Conservation (phyloP, 2,113 vertebrate genomes). For the Onychorhynchus coronatus region DNA sequence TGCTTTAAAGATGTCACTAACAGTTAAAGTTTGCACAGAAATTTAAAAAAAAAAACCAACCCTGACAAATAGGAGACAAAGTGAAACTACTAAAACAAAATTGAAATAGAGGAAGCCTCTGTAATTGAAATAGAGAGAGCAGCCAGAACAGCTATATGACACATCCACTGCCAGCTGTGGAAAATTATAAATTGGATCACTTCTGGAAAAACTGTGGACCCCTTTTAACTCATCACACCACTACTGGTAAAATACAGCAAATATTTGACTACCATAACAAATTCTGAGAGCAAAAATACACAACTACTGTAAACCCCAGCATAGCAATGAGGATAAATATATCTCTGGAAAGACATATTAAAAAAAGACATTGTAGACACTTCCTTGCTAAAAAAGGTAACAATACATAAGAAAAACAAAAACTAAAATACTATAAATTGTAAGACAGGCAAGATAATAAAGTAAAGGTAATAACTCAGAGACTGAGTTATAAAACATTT, state of each 20-base stretch:
- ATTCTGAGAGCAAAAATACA: slow-evolving; percentile 23
- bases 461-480: background rate
- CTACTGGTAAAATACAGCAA: background rate
- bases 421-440: background rate
- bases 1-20: background rate
- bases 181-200: slow-evolving; percentile 66
- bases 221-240: slow-evolving; percentile 38
- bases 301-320: slow-evolving; percentile 8
- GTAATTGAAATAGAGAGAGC: background rate
- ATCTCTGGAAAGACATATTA: background rate
- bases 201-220: slow-evolving; percentile 44
- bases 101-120: background rate
- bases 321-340: slow-evolving; percentile 31
- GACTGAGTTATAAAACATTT: background rate
- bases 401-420: background rate
- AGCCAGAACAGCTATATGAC: slow-evolving; percentile 35
- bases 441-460: background rate
- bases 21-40: background rate
- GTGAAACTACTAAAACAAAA: slow-evolving; percentile 5
- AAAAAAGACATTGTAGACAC: background rate
- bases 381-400: background rate
- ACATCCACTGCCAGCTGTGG: slow-evolving; percentile 45
- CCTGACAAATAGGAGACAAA: background rate
- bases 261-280: slow-evolving; percentile 57
- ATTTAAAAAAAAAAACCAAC: background rate